Evolutionary conservation across 2,888 invertebrate genomes (phyloP).

Genomic region (Stramonita haemastoma): DNA sequence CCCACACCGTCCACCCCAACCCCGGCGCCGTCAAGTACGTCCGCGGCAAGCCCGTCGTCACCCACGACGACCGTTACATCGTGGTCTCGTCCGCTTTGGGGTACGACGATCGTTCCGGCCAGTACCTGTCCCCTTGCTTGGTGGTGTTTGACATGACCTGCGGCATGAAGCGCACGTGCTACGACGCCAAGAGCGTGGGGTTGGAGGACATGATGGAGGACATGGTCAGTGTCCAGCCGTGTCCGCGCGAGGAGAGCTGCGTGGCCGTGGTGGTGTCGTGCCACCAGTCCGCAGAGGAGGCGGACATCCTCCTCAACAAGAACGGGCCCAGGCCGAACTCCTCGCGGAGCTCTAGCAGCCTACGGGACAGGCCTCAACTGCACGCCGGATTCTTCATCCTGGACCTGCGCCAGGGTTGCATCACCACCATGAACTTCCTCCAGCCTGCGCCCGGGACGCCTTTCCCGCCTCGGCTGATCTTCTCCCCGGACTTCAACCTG

Average conservation of each 20-base stretch:
- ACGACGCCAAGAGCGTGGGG: conserved; percentile 68
- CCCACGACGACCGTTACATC: conserved; percentile 70
- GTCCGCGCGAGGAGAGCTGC: conserved; percentile 47
- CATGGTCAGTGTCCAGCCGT: conserved; percentile 68
- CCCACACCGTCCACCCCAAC: conserved; percentile 59
- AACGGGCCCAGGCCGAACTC: not conserved
- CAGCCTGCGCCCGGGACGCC: conserved; percentile 51
- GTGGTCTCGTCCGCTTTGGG: conserved; percentile 71
- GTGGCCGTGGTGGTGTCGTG: conserved; percentile 47
- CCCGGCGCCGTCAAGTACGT: conserved; percentile 63
- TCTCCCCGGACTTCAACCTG: conserved; percentile 65
- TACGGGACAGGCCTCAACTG: not conserved
- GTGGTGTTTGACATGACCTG: conserved; percentile 67
- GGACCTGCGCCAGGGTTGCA: conserved; percentile 68
- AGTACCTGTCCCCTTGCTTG: conserved; percentile 68
- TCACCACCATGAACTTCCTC: conserved; percentile 68
- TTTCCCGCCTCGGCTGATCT: conserved; percentile 55
- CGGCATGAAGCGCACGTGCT: conserved; percentile 61
- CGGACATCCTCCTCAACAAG: not conserved
- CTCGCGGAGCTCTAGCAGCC: not conserved
- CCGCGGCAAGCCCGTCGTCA: conserved; percentile 69
- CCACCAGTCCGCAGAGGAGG: conserved; percentile 17
- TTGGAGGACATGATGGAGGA: conserved; percentile 65
- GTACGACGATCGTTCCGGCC: conserved; percentile 58
- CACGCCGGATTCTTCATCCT: conserved; percentile 52